A percentile compares a stretch with the other conserved stretches of the same genome.
Conservation (phyloP, 2,797 vertebrate genomes). For the Oryzias sinensis region DNA sequence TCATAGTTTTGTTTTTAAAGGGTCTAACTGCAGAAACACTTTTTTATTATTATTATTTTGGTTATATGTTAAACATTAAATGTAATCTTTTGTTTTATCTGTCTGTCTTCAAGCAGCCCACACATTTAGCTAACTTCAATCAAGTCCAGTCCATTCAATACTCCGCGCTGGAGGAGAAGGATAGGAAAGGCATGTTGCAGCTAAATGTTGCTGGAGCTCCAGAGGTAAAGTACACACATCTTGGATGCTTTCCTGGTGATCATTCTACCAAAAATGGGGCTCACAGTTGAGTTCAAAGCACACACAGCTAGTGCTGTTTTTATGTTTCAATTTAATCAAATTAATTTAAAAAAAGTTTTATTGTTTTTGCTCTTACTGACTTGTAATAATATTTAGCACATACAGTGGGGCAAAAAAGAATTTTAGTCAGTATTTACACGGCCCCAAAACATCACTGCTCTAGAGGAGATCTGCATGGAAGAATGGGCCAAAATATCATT, state of each 20-base stretch:
- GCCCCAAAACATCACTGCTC: too few relatives aligned
- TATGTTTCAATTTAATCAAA: too few relatives aligned
- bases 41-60: too few relatives aligned
- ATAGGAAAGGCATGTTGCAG: conserved; percentile 92
- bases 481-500: too few relatives aligned
- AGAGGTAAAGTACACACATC: conserved; percentile 78
- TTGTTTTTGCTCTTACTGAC: not conserved
- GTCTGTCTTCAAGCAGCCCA: conserved; percentile 79
- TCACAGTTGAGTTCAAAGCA: too few relatives aligned
- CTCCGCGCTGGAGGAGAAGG: conserved; percentile 93
- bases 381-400: not conserved
- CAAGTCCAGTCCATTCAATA: conserved; percentile 98
- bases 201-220: conserved; percentile 92
- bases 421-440: too few relatives aligned
- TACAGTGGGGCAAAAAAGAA: not conserved
- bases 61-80: not conserved
- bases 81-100: not conserved
- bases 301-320: too few relatives aligned
- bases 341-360: too few relatives aligned
- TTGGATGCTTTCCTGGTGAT: not conserved
- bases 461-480: too few relatives aligned
- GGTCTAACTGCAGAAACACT: too few relatives aligned
- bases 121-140: conserved; percentile 94
- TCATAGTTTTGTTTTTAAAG: too few relatives aligned
- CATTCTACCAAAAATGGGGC: too few relatives aligned